Evolutionary conservation across 1,140 invertebrate genomes (phyloP).

Genomic region (Heterodera carotae): DNA sequence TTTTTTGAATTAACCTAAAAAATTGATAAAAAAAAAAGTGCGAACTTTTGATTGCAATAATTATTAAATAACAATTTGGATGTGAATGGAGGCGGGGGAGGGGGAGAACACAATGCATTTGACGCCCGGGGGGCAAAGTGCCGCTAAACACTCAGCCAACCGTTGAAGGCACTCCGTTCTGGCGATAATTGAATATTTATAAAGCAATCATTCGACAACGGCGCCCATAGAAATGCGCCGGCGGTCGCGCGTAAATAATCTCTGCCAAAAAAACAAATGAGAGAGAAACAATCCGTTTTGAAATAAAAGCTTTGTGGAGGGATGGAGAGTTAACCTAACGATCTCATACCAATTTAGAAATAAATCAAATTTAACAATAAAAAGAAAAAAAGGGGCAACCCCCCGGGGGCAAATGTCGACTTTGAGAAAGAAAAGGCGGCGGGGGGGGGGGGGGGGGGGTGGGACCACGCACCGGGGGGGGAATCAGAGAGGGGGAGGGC

Average conservation of each 20-base stretch:
- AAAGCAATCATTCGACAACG: not conserved
- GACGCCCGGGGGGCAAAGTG: not conserved
- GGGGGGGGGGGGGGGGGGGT: too few relatives aligned
- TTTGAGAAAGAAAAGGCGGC: not conserved
- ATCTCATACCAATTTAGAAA: too few relatives aligned
- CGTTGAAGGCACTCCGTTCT: too few relatives aligned
- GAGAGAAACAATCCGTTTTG: too few relatives aligned
- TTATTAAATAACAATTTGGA: not conserved
- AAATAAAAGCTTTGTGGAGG: too few relatives aligned
- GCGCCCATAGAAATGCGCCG: not conserved
- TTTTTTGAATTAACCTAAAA: not conserved
- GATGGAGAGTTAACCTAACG: too few relatives aligned
- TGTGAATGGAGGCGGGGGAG: not conserved
- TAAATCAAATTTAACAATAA: too few relatives aligned
- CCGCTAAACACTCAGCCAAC: not conserved
- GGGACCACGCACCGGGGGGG: too few relatives aligned
- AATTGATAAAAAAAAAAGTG: not conserved
- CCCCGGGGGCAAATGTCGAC: not conserved
- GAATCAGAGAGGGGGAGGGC: too few relatives aligned
- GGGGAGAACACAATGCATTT: not conserved
- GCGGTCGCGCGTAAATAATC: not conserved
- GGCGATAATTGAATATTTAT: not conserved
- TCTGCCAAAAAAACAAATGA: not conserved
- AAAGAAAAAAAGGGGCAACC: too few relatives aligned
- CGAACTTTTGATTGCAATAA: not conserved